Conservation (phyloP, 2,888 invertebrate species). For the Loripinus fragilis region DNA sequence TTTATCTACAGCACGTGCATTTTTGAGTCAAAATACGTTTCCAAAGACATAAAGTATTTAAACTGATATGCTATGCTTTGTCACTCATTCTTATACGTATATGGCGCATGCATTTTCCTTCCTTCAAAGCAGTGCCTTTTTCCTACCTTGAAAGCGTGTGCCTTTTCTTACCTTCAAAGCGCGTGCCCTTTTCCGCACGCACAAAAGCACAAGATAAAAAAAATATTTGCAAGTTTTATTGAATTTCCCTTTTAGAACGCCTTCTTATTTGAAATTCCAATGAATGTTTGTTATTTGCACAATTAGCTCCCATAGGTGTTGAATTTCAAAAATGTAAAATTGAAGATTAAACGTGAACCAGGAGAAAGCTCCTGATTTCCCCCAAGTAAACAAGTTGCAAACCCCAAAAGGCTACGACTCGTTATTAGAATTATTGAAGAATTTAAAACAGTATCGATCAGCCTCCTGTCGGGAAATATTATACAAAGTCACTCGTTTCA, state of each 20-base stretch:
- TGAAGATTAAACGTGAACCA: constrained; percentile 15
- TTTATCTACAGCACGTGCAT: too few relatives aligned
- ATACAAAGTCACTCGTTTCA: constrained; percentile 1
- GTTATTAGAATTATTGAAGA: constrained; percentile 34
- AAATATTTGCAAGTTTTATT: constrained; percentile 4
- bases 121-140: too few relatives aligned
- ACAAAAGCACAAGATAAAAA: constrained; percentile 8
- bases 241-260: neutral
- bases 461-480: constrained; percentile 4
- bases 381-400: constrained; percentile 16
- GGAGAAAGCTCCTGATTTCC: constrained; percentile 16
- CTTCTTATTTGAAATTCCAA: constrained; percentile 17
- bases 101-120: neutral
- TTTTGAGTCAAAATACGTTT: too few relatives aligned
- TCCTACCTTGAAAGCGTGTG: too few relatives aligned
- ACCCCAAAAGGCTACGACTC: constrained; percentile 29
- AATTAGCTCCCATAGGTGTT: constrained; percentile 15
- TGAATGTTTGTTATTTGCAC: constrained; percentile 22
- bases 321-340: constrained; percentile 21
- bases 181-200: neutral
- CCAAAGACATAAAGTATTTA: too few relatives aligned
- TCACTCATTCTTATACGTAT: too few relatives aligned
- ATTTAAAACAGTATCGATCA: constrained; percentile 23
- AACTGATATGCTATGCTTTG: too few relatives aligned
- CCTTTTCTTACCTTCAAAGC: too few relatives aligned